phyloP scores from a whole-genome alignment of 2,113 vertebrate species.

The Seriola aureovittata region DNA sequence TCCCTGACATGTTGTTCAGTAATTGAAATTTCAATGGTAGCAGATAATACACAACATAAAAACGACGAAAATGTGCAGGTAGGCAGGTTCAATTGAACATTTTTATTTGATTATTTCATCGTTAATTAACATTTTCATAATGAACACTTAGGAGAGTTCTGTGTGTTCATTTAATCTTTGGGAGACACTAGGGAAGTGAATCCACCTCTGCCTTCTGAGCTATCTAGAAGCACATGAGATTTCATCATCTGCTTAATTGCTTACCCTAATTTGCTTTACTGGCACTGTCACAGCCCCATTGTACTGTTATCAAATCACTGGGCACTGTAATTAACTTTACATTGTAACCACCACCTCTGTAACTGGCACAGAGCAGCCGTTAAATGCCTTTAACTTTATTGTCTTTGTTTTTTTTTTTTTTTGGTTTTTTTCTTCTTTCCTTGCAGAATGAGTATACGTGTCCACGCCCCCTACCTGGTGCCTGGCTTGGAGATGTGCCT shows the following conservation, averaged over 20 bases:
- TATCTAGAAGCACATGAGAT: conserved; percentile 47
- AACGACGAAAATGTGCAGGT: conserved; percentile 37
- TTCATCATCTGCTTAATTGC: conserved; percentile 76
- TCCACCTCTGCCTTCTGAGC: conserved; percentile 41
- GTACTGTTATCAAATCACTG: conserved; percentile 68
- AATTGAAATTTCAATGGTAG: conserved; percentile 38
- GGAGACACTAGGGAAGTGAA: conserved; percentile 33
- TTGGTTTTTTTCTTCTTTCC: conserved; percentile 8
- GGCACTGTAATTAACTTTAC: conserved; percentile 74
- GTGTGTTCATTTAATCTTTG: conserved; percentile 36
- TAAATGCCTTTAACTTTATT: conserved; percentile 40
- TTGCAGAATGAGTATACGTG: conserved; percentile 85
- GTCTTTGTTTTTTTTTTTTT: conserved; percentile 14
- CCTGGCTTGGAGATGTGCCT: conserved; percentile 84
- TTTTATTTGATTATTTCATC: conserved; percentile 35
- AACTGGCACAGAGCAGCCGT: conserved; percentile 43
- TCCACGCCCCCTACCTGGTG: conserved; percentile 84
- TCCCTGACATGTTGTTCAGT: not conserved
- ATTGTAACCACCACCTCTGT: conserved; percentile 64
- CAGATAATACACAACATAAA: conserved; percentile 9
- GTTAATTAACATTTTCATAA: conserved; percentile 60
- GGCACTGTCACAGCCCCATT: conserved; percentile 65
- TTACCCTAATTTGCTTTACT: conserved; percentile 68
- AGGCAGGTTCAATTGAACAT: conserved; percentile 41
- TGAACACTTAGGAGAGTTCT: conserved; percentile 6